Percentiles rank a stretch among this genome's conserved stretches.
phyloP scores from a whole-genome alignment of 35 echinoderm and acorn worm species.

The Strongylocentrotus purpuratus region DNA sequence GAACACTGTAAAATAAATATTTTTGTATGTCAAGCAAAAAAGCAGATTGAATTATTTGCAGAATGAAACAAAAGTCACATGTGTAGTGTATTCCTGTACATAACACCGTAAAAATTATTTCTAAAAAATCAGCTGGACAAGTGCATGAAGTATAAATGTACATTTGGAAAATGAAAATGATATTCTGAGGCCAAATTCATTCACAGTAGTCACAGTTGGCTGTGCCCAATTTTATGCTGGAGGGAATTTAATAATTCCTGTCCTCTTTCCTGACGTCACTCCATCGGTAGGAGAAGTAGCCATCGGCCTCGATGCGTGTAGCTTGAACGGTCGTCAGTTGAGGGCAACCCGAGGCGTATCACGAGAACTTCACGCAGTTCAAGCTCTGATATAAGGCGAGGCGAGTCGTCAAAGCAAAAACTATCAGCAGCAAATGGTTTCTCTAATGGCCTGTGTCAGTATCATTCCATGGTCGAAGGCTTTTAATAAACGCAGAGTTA shows the following conservation, averaged over 20 bases:
- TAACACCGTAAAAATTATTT: not conserved
- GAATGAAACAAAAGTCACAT: not conserved
- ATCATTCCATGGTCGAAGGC: not conserved
- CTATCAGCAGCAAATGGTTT: constrained; percentile 2
- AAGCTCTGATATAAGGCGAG: not conserved
- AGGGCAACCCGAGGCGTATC: not conserved
- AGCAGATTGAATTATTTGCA: not conserved
- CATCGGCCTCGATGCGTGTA: not conserved
- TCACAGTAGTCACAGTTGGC: not conserved
- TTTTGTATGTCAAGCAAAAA: not conserved
- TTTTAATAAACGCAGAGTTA: not conserved
- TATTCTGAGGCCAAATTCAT: not conserved
- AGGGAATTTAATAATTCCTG: constrained; percentile 13
- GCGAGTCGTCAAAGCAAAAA: constrained; percentile 16
- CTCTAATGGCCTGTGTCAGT: not conserved
- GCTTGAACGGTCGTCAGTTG: not conserved
- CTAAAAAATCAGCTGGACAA: not conserved
- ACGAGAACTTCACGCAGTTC: not conserved
- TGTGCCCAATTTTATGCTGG: constrained; percentile 3
- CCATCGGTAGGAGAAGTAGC: not conserved
- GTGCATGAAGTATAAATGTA: not conserved
- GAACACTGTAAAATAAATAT: not conserved
- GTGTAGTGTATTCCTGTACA: not conserved
- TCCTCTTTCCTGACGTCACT: not conserved
- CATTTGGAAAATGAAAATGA: not conserved